These are phyloP conservation scores for Antrozous pallidus DNA, from an alignment of 2,797 vertebrate genomes.

Conservation along the genomic window DNA sequence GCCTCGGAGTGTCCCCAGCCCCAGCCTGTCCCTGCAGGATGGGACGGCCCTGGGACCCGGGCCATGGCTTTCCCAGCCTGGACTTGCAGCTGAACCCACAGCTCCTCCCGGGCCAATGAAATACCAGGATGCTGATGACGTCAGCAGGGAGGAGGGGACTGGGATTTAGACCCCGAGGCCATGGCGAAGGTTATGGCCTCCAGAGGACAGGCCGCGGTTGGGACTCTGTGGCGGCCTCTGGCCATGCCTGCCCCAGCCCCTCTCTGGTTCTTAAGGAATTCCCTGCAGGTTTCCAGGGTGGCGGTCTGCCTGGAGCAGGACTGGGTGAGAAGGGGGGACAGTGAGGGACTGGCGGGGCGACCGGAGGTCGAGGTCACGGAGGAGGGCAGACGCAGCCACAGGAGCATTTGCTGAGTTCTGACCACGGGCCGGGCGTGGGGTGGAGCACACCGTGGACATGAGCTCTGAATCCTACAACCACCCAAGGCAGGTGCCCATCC, in stretches of 20 bases:
- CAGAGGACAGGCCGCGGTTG: not conserved
- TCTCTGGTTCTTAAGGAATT: not conserved
- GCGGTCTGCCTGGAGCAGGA: not conserved
- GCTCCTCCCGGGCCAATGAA: not conserved
- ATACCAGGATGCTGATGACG: not conserved
- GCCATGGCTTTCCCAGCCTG: not conserved
- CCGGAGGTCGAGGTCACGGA: not conserved
- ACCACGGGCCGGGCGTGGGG: fast-evolving
- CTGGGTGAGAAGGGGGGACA: not conserved
- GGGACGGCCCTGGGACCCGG: not conserved
- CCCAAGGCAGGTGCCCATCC: not conserved
- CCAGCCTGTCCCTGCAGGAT: not conserved
- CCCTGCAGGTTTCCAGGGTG: not conserved
- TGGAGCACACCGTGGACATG: fast-evolving
- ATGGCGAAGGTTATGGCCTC: not conserved
- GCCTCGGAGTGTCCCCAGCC: no score
- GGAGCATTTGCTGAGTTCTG: not conserved
- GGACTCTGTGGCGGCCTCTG: not conserved
- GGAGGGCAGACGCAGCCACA: fast-evolving
- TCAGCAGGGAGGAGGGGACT: not conserved
- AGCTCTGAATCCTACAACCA: not conserved
- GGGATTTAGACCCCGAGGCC: not conserved
- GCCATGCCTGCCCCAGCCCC: not conserved
- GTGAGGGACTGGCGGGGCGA: not conserved
- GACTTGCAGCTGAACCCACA: not conserved